Evolutionary conservation across 2,888 invertebrate genomes (phyloP).

Genomic region (Electrophaes corylata): DNA sequence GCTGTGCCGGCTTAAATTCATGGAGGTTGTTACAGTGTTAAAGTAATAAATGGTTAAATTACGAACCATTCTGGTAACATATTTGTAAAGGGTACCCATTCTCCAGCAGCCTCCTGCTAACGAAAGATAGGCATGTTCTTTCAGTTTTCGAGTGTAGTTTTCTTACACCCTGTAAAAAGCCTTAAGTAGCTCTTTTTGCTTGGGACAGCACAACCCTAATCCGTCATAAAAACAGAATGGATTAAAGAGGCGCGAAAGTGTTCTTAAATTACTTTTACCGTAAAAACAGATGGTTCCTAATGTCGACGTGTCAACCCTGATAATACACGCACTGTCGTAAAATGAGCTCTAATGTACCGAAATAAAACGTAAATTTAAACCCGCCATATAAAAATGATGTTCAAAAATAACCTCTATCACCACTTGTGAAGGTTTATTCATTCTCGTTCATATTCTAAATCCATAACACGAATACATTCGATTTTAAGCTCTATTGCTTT

Average conservation of each 20-base stretch:
- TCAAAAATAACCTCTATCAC: slow-evolving; percentile 21
- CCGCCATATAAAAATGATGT: neutral
- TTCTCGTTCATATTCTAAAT: slow-evolving; percentile 14
- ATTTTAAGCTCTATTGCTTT: slow-evolving; percentile 14
- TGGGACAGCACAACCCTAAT: slow-evolving; percentile 1
- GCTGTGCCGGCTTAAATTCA: too few species aligned
- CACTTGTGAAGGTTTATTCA: slow-evolving; percentile 23
- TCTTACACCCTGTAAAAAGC: neutral
- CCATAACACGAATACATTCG: neutral
- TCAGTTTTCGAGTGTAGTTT: neutral
- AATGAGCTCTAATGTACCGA: slow-evolving; percentile 9
- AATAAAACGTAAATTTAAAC: slow-evolving; percentile 9
- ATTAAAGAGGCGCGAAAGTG: slow-evolving; percentile 17
- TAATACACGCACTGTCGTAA: slow-evolving; percentile 4
- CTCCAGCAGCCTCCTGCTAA: too few species aligned
- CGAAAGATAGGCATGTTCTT: too few species aligned
- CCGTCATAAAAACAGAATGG: slow-evolving; percentile 18
- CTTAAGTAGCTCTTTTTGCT: neutral
- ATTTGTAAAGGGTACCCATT: too few species aligned
- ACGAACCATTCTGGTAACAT: too few species aligned
- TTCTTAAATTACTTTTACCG: slow-evolving; percentile 23
- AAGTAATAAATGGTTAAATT: too few species aligned
- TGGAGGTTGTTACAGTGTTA: too few species aligned
- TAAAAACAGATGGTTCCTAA: slow-evolving; percentile 21
- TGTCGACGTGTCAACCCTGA: slow-evolving; percentile 14